These are phyloP conservation scores for Cossypha dichroa DNA, from an alignment of 2,797 vertebrate species.

Conservation along the genomic window DNA sequence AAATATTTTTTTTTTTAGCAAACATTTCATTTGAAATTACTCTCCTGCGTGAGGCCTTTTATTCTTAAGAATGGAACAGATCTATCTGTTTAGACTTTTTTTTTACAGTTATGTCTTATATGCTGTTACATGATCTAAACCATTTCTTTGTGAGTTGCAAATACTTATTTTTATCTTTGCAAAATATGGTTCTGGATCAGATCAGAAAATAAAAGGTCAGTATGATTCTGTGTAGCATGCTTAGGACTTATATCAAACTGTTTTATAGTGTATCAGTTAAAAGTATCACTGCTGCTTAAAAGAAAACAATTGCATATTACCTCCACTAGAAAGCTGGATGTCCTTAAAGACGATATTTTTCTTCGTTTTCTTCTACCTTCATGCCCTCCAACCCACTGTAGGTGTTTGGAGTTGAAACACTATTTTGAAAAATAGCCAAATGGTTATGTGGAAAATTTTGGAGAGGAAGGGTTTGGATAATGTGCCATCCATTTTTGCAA, in stretches of 20 bases:
- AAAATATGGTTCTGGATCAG: not conserved
- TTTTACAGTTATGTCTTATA: not conserved
- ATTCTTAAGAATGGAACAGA: not conserved
- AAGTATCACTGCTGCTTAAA: not conserved
- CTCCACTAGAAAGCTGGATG: not conserved
- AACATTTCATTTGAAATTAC: not conserved
- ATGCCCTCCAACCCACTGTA: fast-evolving
- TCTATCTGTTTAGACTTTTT: not conserved
- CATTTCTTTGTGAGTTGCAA: not conserved
- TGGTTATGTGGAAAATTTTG: not conserved
- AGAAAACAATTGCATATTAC: not conserved
- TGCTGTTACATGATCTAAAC: not conserved
- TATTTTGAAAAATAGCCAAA: not conserved
- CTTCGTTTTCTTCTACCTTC: not conserved
- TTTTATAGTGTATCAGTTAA: not conserved
- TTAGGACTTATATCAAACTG: not conserved
- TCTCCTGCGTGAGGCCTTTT: not conserved
- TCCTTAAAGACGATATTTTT: not conserved
- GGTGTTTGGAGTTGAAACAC: not conserved
- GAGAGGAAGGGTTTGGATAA: not conserved
- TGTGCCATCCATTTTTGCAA: not conserved
- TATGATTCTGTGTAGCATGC: not conserved
- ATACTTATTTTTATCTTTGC: not conserved
- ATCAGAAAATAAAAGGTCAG: not conserved
- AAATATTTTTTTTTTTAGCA: not conserved